Evolutionary conservation across 2,113 vertebrate species (phyloP).

Genomic region (Cyanistes caeruleus): DNA sequence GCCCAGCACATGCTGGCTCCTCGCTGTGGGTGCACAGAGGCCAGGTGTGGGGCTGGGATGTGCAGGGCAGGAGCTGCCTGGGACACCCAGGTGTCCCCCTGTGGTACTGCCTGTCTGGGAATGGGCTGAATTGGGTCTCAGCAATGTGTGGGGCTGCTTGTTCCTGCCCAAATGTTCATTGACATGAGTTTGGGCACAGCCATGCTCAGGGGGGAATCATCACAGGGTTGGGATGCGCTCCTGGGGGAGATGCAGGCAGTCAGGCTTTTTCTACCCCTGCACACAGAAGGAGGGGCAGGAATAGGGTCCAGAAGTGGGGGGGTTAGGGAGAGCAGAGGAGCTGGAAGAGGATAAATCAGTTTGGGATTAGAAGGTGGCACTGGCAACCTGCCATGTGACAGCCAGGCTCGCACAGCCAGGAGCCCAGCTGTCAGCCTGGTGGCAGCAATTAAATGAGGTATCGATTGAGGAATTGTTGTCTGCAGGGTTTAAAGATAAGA

Average conservation of each 20-base stretch:
- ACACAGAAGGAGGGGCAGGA: neutral
- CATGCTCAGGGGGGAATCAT: accelerated
- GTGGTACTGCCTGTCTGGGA: too few species aligned
- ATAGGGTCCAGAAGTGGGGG: neutral
- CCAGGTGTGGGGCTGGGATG: too few species aligned
- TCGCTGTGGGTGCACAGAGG: neutral
- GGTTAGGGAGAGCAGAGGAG: neutral
- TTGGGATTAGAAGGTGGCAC: conserved; percentile 47
- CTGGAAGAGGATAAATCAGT: conserved; percentile 34
- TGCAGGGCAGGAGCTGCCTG: neutral
- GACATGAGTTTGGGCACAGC: neutral
- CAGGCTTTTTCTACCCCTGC: neutral
- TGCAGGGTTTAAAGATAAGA: conserved; percentile 68
- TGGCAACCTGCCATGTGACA: conserved; percentile 53
- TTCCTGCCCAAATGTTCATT: neutral
- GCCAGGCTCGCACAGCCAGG: conserved; percentile 14
- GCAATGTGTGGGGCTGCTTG: neutral
- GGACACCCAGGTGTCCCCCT: too few species aligned
- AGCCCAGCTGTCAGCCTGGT: conserved; percentile 67
- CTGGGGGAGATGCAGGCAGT: neutral
- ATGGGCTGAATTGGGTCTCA: neutral
- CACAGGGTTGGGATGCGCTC: neutral
- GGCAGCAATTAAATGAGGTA: conserved; percentile 74
- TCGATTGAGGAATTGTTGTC: conserved; percentile 72
- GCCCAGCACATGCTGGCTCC: neutral